Evolutionary conservation across 2,113 vertebrate species (phyloP), one percentile per base, ranked within the genome.

Genomic region (Eira barbara): DNA sequence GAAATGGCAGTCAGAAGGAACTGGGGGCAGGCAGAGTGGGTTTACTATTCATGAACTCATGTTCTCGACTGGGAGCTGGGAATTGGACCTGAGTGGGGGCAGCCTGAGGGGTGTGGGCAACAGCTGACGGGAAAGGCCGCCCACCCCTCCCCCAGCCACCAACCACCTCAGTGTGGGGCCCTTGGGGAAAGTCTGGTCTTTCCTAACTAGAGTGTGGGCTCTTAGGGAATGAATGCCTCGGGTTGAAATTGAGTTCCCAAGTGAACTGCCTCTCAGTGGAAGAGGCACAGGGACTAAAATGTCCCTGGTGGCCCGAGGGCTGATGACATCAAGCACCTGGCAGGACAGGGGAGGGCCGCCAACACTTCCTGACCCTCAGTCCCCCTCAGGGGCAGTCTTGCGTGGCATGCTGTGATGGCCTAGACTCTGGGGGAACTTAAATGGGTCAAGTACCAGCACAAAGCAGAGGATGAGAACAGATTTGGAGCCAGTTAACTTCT

Each of bases 121-220:
- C 71, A 57, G 29, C 21, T 45, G 42, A 17, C 2, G 3, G 36
- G 65, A 65, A 91, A 57, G 27, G 47, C 45, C 34, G 4, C 15
- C 4, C 18, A 8, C 55, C 12, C 14, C 1, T 29, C 4, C 27
- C 76, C 42, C 8, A 52, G 61, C 18, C 55, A 11, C 1, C 2
- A 34, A 23, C 27, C 57, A 4, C 61, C 31, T 69, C 45, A 7
- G 29, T 6, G 47, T 27, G 91, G 79, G 36, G 29, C 61, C 90
- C 71, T 71, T 31, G 89, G 65, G 89, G 91, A 89, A 79, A 20
- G n/a, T 80, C 93, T 96, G 36, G 3, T 81, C 89, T 95, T 94
- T 83, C 69, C 49, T 90, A 88, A 96, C 39, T 47, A 80, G 71
- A 83, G 57, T 92, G 57, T 7, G 29, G 55, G 29, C 82, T 79